Evolutionary conservation across 2,797 vertebrate species (phyloP), one percentile per base, ranked within the genome.

Genomic region (Phoeniculus purpureus): DNA sequence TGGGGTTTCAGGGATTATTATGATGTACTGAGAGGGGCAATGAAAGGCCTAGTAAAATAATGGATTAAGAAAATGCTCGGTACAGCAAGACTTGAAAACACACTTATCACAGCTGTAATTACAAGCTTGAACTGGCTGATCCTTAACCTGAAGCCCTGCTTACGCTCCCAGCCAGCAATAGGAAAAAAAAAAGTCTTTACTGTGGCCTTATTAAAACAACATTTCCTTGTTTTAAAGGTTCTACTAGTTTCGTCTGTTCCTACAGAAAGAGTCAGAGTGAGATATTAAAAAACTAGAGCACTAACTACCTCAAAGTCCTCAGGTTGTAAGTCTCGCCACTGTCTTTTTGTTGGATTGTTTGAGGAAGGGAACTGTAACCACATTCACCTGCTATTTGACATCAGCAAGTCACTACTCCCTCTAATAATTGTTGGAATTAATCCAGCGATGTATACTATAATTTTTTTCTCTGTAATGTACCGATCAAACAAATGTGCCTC

Each of bases 21-120:
- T 2, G 1, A 66, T 27, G 37, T 23, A 59, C 55, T 67, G 88
- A 72, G 75, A 96, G 68, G 32, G 32, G 26, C 78, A 81, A 75
- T 8, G 48, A 74, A 84, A 90, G 17, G 29, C 75, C 67, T 48
- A 40, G 17, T 75, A 77, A 87, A 94, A 91, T 8, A 77, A 87
- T 68, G 83, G 87, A 90, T 93, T 94, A 85, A 85, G 81, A 90
- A 90, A 94, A 83, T 31, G 82, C 79, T 55, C 40, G 64, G 71
- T 45, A 26, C 22, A 87, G 67, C 64, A 81, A 81, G 73, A 66
- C 66, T 64, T 78, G 73, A 83, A 91, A 87, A 81, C 51, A 84
- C 67, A 81, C 87, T 90, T 94, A 73, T 61, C 87, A 83, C 37
- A 81, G 89, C 79, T 85, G 73, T 89, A 96, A 94, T 94, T 94